phyloP scores from a whole-genome alignment of 2,113 vertebrate species.

The Nicator chloris region DNA sequence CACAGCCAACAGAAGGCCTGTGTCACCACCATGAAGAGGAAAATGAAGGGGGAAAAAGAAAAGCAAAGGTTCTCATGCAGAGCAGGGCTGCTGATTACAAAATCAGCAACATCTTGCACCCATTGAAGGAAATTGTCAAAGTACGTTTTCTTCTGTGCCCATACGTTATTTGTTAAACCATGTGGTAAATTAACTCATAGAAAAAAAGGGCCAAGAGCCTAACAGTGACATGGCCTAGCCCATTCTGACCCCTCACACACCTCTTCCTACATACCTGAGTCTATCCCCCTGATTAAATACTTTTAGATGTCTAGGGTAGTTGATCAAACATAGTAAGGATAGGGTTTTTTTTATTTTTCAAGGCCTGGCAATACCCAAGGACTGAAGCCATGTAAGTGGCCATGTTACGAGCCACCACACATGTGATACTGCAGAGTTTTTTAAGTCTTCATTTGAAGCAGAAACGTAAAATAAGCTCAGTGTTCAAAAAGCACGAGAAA shows the following conservation, averaged over 20 bases:
- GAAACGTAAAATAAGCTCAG: neutral
- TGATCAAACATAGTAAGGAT: neutral
- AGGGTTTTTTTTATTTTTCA: neutral
- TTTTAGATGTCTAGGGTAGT: neutral
- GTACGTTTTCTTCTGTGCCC: neutral
- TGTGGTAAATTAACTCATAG: neutral
- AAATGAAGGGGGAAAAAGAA: constrained; percentile 25
- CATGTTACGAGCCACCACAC: neutral
- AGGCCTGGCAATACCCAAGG: neutral
- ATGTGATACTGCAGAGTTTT: neutral
- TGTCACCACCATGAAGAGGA: constrained; percentile 20
- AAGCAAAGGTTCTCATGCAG: constrained; percentile 54
- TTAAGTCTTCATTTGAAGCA: neutral
- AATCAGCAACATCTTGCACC: neutral
- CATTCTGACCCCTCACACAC: neutral
- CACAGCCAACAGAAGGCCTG: constrained; percentile 41
- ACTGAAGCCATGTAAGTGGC: neutral
- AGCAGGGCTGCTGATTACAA: constrained; percentile 1
- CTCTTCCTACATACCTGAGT: neutral
- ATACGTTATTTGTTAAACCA: neutral
- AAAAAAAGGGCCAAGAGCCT: neutral
- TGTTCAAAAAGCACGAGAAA: neutral
- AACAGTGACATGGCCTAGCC: neutral
- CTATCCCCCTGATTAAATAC: neutral
- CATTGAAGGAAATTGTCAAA: neutral